Evolutionary conservation across 2,113 vertebrate genomes (phyloP), one percentile per base, ranked within the genome.

Genomic region (Furnarius figulus): DNA sequence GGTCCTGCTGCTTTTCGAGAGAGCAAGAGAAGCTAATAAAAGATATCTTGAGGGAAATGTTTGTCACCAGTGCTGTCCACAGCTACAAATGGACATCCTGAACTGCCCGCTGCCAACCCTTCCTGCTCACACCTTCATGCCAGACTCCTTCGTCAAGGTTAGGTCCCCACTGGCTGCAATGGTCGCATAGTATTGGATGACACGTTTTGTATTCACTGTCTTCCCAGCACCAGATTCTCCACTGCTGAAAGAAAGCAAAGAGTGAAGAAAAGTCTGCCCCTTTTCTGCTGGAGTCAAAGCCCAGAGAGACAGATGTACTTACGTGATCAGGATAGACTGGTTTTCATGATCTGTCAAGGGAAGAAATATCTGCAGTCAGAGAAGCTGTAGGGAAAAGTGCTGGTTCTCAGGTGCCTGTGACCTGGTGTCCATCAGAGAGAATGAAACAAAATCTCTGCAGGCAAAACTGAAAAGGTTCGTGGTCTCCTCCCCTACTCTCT

Each of bases 151-250:
- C 86, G 87, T 98, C 92, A 95, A 93, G 72, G 89, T 89, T 0
- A 92, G 30, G 23, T 83, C 94, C 18, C 70, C 65, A 0, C 83
- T 62, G 3, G 66, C 98, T 92, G 99, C 99, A 89, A 99, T 99
- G 94, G 99, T 99, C 56, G 99, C 99, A 97, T 99, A 99, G 96
- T 99, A 99, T 97, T 99, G 99, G 97, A 99, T 99, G 98, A 99
- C 99, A 91, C 99, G 97, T 80, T 99, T 99, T 3, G 99, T 99
- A 98, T 99, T 99, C 90, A 99, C 99, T 83, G 99, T 99, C 98
- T 99, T 99, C 92, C 99, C 99, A 4, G 99, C 99, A 52, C 99
- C 99, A 0, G 99, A 99, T 5, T 94, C 89, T 7, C 93, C 89
- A 0, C 93, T 94, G 80, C 5, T 10, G 4, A 46, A 42, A 52